Base-by-base conservation (phyloP, 2,113 vertebrate species). In the Tretioscincus oriximinensis region DNA sequence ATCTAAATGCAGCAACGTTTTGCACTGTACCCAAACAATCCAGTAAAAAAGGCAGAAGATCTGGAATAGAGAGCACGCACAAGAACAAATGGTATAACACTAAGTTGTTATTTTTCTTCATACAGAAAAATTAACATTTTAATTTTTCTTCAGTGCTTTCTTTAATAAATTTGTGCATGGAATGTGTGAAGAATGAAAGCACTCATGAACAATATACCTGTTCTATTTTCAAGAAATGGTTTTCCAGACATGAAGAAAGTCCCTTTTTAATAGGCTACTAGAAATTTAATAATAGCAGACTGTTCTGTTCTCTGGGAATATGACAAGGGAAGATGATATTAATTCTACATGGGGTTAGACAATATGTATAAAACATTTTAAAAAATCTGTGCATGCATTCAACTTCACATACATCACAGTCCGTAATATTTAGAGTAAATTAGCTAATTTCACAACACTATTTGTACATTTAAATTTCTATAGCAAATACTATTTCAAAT, bases 381-480 rank as follows among this genome's bases (percentile, higher is more conserved):
- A 22, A 2, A 71, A 72, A 72, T 9, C 2, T 64, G 26, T 66
- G 45, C 28, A 70, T 71, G 26, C 12, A 29, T 63, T 51, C 8
- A 26, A 1, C 21, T 73, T 65, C 29, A 65, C 12, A 29, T 73
- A 65, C 12, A 73, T 80, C n/a, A 49, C n/a, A 63, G 41, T 63
- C n/a, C 64, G 58, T 28, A 47, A 63, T 64, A 49, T 64, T 64
- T 49, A 22, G 45, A 73, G 61, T 51, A 80, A 70, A 65, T 49
- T 78, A 24, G 29, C 66, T 69, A 60, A 78, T 66, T 65, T 45
- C 61, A 65, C 45, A 54, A 73, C 49, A 29, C 73, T 65, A 35
- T 66, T 73, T 80, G 61, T 69, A 73, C 21, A 73, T 72, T 80
- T 14, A 72, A 31, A 66, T 73, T 66, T 73, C 65, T 73, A 80